Evolutionary conservation across 2,888 invertebrate genomes (phyloP).

Genomic region (Diarsia dahlii): DNA sequence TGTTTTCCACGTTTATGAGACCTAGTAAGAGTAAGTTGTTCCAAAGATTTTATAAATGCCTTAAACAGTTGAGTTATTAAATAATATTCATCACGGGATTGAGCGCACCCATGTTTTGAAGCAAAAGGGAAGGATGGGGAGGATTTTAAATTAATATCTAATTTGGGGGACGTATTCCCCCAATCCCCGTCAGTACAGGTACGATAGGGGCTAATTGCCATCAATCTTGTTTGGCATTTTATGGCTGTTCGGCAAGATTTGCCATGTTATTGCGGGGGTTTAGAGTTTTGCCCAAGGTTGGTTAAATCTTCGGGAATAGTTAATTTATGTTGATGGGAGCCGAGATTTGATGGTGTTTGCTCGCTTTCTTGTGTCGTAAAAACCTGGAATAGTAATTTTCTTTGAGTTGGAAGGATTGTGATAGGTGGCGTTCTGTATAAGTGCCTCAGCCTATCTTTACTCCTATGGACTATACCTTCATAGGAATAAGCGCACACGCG

Average conservation of each 20-base stretch:
- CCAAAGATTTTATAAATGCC: constrained; percentile 55
- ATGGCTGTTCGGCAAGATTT: constrained; percentile 55
- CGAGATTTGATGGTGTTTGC: background rate
- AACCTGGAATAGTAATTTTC: background rate
- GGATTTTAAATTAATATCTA: constrained; percentile 87
- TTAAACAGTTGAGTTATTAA: constrained; percentile 78
- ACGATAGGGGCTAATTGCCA: constrained; percentile 60
- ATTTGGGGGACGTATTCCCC: constrained; percentile 84
- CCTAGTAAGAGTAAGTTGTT: constrained; percentile 19
- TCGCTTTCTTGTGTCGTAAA: background rate
- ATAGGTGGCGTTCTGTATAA: too few relatives aligned
- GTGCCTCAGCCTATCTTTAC: too few relatives aligned
- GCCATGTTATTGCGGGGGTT: constrained; percentile 28
- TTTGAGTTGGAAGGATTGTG: background rate
- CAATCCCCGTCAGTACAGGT: constrained; percentile 68
- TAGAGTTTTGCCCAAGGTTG: constrained; percentile 16
- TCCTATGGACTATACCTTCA: too few relatives aligned
- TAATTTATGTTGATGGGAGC: constrained; percentile 13
- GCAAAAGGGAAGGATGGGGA: constrained; percentile 65
- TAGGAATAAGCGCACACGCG: too few relatives aligned
- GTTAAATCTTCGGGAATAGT: constrained; percentile 4
- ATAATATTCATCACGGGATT: constrained; percentile 79
- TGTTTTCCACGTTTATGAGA: background rate
- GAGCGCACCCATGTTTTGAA: constrained; percentile 73
- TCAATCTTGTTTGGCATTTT: constrained; percentile 63